A percentile compares a stretch with the other conserved stretches of the same genome.
These are phyloP conservation scores for Sardina pilchardus DNA, from an alignment of 2,113 vertebrate genomes.

Conservation along the genomic window DNA sequence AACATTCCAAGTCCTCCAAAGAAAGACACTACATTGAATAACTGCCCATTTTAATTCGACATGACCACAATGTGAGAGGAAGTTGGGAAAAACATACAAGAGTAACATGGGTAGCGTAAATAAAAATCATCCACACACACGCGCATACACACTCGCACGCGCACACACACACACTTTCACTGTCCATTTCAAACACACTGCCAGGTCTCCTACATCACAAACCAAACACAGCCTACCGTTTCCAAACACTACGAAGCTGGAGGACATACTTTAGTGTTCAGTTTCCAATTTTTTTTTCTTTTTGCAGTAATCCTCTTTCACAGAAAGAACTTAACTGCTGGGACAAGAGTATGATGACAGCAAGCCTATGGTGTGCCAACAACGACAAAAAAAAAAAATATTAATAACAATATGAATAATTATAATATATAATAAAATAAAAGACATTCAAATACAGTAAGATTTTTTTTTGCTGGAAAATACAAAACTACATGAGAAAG, in stretches of 20 bases:
- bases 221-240: slow-evolving; percentile 15
- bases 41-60: slow-evolving; percentile 19
- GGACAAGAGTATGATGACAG: slow-evolving; percentile 99
- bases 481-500: slow-evolving; percentile 98
- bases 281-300: slow-evolving; percentile 62
- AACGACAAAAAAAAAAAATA: slow-evolving; percentile 68
- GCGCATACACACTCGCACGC: slow-evolving; percentile 60
- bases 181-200: slow-evolving; percentile 52
- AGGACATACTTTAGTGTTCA: slow-evolving; percentile 91
- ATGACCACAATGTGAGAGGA: slow-evolving; percentile 15
- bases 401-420: slow-evolving; percentile 49
- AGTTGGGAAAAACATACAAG: slow-evolving; percentile 18
- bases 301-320: slow-evolving; percentile 86
- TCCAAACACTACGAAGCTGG: slow-evolving; percentile 90
- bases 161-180: slow-evolving; percentile 47
- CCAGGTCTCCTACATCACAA: slow-evolving; percentile 15
- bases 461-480: slow-evolving; percentile 90
- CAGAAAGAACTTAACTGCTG: slow-evolving; percentile 99
- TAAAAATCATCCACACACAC: background rate
- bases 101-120: slow-evolving; percentile 19
- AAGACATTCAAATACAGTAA: slow-evolving; percentile 99
- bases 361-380: slow-evolving; percentile 96
- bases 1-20: slow-evolving; percentile 4
- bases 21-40: slow-evolving; percentile 17
- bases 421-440: slow-evolving; percentile 75